Evolutionary conservation across 2,888 invertebrate species (phyloP).

Genomic region (Scaptomyza cyrtandrae): DNA sequence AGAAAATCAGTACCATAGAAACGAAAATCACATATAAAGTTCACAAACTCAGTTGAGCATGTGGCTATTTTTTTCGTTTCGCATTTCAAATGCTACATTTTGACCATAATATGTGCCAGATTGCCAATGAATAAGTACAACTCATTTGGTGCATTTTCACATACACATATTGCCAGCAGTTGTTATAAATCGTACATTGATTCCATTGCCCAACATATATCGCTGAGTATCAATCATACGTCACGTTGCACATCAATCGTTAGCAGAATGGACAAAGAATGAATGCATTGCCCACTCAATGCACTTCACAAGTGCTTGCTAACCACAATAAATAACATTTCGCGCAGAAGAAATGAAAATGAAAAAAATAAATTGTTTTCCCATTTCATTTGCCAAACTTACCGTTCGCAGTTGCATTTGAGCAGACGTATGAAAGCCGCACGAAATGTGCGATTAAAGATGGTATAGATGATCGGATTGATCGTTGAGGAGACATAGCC

Average conservation of each 20-base stretch:
- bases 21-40: no score
- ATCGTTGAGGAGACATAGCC: slow-evolving; percentile 97
- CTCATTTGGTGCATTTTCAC: slow-evolving; percentile 22
- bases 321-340: slow-evolving; percentile 42
- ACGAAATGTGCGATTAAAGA: slow-evolving; percentile 95
- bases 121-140: not conserved
- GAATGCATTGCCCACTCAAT: slow-evolving; percentile 7
- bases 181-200: slow-evolving; percentile 38
- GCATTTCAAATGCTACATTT: not conserved
- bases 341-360: slow-evolving; percentile 2
- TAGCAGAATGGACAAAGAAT: slow-evolving; percentile 14
- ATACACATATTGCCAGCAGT: slow-evolving; percentile 28
- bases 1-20: not conserved
- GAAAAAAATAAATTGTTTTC: not conserved
- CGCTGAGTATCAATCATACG: slow-evolving; percentile 67
- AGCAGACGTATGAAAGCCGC: slow-evolving; percentile 92
- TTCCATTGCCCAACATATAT: slow-evolving; percentile 44
- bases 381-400: slow-evolving; percentile 57
- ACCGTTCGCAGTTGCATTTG: slow-evolving; percentile 91
- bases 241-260: slow-evolving; percentile 69
- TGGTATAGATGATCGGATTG: slow-evolving; percentile 97
- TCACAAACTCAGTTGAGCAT: not conserved
- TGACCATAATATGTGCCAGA: not conserved
- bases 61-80: not conserved
- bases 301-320: not conserved